These are phyloP conservation scores for Phalera bucephala DNA, from an alignment of 2,888 invertebrate genomes.

Conservation along the genomic window DNA sequence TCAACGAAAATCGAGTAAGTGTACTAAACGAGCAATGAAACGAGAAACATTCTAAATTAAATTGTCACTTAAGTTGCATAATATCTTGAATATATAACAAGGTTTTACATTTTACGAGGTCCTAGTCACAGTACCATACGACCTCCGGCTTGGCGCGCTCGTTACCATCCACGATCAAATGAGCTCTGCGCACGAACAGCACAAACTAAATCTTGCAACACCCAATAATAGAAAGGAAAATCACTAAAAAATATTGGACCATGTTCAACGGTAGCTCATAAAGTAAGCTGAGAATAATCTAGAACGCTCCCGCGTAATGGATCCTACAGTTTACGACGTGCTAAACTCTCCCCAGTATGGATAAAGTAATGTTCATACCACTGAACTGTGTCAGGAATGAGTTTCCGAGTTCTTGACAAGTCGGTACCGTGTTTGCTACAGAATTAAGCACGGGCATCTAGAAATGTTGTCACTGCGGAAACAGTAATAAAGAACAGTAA, in stretches of 20 bases:
- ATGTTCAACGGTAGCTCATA: slow-evolving; percentile 40
- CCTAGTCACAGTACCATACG: slow-evolving; percentile 37
- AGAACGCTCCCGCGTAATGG: slow-evolving; percentile 55
- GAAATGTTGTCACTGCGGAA: slow-evolving; percentile 13
- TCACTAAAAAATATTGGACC: slow-evolving; percentile 43
- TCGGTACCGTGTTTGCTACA: slow-evolving; percentile 40
- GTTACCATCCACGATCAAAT: slow-evolving; percentile 39
- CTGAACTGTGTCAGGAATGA: slow-evolving; percentile 59
- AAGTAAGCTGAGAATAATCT: slow-evolving; percentile 52
- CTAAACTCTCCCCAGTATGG: slow-evolving; percentile 56
- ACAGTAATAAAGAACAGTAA: background rate
- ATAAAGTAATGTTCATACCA: slow-evolving; percentile 67
- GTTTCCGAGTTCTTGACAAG: slow-evolving; percentile 56
- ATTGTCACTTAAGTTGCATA: slow-evolving; percentile 4
- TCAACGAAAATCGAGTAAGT: background rate
- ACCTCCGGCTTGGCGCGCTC: slow-evolving; percentile 29
- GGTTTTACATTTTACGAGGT: slow-evolving; percentile 44
- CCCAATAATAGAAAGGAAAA: slow-evolving; percentile 32
- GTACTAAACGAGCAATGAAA: background rate
- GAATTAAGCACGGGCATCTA: slow-evolving; percentile 37
- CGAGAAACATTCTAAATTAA: slow-evolving; percentile 5
- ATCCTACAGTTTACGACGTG: slow-evolving; percentile 70
- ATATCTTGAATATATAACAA: slow-evolving; percentile 34
- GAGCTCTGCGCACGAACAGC: slow-evolving; percentile 33
- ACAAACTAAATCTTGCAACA: slow-evolving; percentile 30